Conservation (phyloP, 2,888 invertebrate genomes). For the Lithophane ornitopus region DNA sequence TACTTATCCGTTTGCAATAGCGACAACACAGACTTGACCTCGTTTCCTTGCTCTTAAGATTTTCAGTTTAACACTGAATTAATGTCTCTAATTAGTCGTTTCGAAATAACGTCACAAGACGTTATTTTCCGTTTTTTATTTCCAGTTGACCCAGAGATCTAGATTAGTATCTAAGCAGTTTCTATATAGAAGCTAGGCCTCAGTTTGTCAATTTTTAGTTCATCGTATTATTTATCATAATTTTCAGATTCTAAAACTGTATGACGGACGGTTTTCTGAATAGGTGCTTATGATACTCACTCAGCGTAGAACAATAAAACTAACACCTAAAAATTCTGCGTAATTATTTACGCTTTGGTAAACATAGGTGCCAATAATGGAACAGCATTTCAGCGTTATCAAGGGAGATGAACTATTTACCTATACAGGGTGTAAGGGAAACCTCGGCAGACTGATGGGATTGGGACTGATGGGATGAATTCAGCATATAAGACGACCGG, state of each 20-base stretch:
- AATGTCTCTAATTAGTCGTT: conserved; percentile 56
- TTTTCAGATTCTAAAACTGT: background rate
- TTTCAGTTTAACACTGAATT: conserved; percentile 40
- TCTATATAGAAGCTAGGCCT: background rate
- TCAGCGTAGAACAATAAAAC: conserved; percentile 15
- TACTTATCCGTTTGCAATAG: conserved; percentile 53
- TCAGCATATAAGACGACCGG: too few relatives aligned
- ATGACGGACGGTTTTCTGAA: background rate
- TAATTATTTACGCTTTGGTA: conserved; percentile 3
- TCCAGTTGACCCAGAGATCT: conserved; percentile 31
- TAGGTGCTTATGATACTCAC: background rate
- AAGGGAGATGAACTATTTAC: background rate
- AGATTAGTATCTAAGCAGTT: conserved; percentile 17
- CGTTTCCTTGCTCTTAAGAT: conserved; percentile 41
- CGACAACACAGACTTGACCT: conserved; percentile 59
- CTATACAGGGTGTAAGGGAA: too few relatives aligned
- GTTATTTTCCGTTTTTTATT: too few relatives aligned
- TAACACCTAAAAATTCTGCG: background rate
- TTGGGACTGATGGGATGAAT: too few relatives aligned
- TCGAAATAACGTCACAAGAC: conserved; percentile 28
- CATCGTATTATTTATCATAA: background rate
- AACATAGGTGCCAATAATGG: background rate
- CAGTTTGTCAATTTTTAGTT: background rate
- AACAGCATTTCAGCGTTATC: background rate
- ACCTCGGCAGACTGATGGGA: too few relatives aligned